phyloP scores from a whole-genome alignment of 2,888 invertebrate genomes.

The Apamea monoglypha region DNA sequence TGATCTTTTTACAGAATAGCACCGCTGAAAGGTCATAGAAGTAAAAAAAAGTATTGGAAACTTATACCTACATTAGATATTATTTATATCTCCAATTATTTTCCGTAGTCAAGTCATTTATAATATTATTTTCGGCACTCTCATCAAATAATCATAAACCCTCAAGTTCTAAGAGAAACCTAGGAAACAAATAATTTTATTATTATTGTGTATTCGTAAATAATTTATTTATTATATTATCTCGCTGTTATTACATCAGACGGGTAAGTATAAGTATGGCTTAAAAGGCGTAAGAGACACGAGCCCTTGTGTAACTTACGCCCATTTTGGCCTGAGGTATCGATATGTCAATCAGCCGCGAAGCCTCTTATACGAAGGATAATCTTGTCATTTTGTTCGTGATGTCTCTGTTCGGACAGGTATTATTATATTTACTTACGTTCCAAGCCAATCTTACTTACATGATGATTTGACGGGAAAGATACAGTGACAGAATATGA shows the following conservation, averaged over 20 bases:
- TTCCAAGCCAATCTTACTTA: conserved; percentile 25
- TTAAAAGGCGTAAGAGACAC: background rate
- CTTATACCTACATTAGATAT: background rate
- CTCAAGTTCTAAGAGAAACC: background rate
- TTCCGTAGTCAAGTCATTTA: background rate
- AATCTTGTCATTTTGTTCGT: conserved; percentile 63
- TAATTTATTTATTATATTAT: conserved; percentile 7
- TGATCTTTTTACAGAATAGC: no score
- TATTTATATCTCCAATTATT: background rate
- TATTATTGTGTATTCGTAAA: conserved; percentile 7
- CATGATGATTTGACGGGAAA: conserved; percentile 26
- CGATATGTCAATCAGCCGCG: conserved; percentile 47
- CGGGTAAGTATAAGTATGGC: background rate
- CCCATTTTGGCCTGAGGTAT: background rate
- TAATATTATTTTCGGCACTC: conserved; percentile 4
- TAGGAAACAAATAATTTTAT: background rate
- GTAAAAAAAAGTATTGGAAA: background rate
- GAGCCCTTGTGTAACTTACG: background rate
- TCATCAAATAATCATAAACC: background rate
- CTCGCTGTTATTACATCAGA: conserved; percentile 8
- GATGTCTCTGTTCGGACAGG: conserved; percentile 31
- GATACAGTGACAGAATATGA: background rate
- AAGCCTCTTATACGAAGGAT: conserved; percentile 58
- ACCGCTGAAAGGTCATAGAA: background rate
- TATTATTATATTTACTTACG: conserved; percentile 50